Percentiles rank a stretch among this genome's conserved stretches.
Evolutionary conservation across 2,888 invertebrate species (phyloP).

Genomic region (Noctua comes): DNA sequence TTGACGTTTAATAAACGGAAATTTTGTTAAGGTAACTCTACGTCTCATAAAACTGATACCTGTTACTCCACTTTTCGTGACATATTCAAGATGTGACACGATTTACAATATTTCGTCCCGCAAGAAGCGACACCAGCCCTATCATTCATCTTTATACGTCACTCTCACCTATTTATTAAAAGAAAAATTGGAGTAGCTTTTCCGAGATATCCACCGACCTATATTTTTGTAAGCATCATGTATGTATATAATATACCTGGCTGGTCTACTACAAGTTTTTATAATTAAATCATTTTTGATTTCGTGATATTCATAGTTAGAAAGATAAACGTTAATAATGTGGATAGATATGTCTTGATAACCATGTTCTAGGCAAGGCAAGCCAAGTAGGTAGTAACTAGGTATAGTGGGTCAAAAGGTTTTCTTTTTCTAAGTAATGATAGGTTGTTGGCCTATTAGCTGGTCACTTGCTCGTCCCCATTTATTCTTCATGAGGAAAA

Average conservation of each 20-base stretch:
- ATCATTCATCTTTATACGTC: constrained; percentile 70
- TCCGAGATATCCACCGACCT: constrained; percentile 23
- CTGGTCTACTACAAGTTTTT: background rate
- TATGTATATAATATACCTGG: background rate
- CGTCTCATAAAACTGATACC: constrained; percentile 49
- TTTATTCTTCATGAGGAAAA: constrained; percentile 30
- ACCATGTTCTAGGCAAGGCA: background rate
- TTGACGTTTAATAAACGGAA: constrained; percentile 24
- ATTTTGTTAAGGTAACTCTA: constrained; percentile 30
- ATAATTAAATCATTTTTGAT: constrained; percentile 1
- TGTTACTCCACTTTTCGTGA: constrained; percentile 47
- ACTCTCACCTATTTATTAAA: constrained; percentile 60
- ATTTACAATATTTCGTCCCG: constrained; percentile 57
- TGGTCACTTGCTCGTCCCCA: constrained; percentile 18
- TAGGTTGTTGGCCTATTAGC: constrained; percentile 19
- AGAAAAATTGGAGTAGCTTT: constrained; percentile 49
- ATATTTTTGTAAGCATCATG: constrained; percentile 17
- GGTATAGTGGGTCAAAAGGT: constrained; percentile 5
- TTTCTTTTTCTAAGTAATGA: constrained; percentile 26
- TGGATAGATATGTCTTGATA: background rate
- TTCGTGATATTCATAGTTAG: background rate
- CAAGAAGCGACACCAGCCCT: constrained; percentile 52
- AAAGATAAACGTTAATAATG: background rate
- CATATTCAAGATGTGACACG: constrained; percentile 56
- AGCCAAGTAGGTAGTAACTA: background rate